Base-by-base conservation (phyloP, 2,888 invertebrate genomes). In the Habrosyne pyritoides region DNA sequence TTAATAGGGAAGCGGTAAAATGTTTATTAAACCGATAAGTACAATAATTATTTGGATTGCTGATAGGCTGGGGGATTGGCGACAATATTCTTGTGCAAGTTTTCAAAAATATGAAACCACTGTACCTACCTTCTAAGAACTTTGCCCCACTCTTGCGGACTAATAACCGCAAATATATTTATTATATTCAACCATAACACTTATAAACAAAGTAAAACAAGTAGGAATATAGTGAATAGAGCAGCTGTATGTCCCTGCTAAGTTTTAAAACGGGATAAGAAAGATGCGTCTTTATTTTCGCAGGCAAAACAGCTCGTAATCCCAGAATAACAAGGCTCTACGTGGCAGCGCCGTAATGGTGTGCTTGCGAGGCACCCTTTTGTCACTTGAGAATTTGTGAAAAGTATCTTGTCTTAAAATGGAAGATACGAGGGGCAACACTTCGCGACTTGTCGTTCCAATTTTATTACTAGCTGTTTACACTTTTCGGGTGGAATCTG, bases 291-390 rank as follows among this genome's bases (percentile, higher is more conserved):
- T 61, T 67, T 65, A 66, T 72, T 69, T 66, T 66, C 60, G 49
- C 60, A 54, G 56, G 64, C 57, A 59, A 66, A 65, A 53, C 57
- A 57, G 56, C 60, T 60, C 57, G 59, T 78, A 75, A 76, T 75
- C 72, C 73, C 36, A 60, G 58, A 72, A 75, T 79, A 83, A 81
- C 75, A 77, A 81, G 75, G 60, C 67, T 57, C 65, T 61, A 55
- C 57, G 67, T 62, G 57, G 55, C 53, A 52, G 54, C 48, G 52
- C 55, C 56, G 62, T 80, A 81, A 82, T 76, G 69, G 71, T 55
- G 69, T 72, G 64, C 75, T 79, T 75, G 66, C 49, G 56, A 57
- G 42, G 53, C 60, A 54, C 69, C 68, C 66, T 64, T 66, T 71
- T 68, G 72, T 69, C 64, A 71, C 70, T 73, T 55, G 61, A 73